Base-by-base conservation (phyloP, 2,113 vertebrate species). In the Erythrolamprus reginae region DNA sequence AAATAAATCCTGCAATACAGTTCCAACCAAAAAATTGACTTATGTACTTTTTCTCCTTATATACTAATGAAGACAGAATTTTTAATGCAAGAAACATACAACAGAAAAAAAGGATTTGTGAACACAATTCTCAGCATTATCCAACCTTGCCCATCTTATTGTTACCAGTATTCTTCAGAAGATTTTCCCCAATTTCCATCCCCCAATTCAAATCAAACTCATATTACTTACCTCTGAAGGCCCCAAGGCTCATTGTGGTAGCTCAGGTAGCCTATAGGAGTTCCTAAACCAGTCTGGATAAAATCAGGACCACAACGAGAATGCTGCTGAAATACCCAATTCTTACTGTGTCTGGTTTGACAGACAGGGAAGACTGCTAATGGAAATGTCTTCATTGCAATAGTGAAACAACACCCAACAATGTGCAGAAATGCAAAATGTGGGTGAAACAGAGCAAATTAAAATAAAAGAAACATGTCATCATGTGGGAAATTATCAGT, bases 371-470 rank as follows among this genome's bases (percentile, higher is more conserved):
- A 95, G 92, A 93, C 84, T 94, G 94, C 87, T 92, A 95, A 93
- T 93, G 95, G 95, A 94, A 95, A 93, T 89, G 92, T 92, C 95
- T 96, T 96, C 96, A 96, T 96, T 93, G 95, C 92, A 92, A 93
- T 88, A 87, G 90, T 95, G 93, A 91, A 6, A 87, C 89, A 95
- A 96, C 94, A 94, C 94, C 93, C 93, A 92, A 91, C 91, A 93
- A 92, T 61, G 89, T 95, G 93, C 93, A 86, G 94, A 94, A 95
- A 95, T 95, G 93, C 93, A 96, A 93, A 95, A 94, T 0, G 55
- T 91, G 92, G 95, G 15, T 84, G 93, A 95, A 93, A 70, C 24
- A 92, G 91, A 92, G 88, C 89, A 93, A 94, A 93, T 95, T 91
- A 94, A 94, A 89, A 10, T 33, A 93, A 95, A 93, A 95, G 92